Evolutionary conservation across 1,140 invertebrate genomes (phyloP).

Genomic region (Tetranychus urticae): DNA sequence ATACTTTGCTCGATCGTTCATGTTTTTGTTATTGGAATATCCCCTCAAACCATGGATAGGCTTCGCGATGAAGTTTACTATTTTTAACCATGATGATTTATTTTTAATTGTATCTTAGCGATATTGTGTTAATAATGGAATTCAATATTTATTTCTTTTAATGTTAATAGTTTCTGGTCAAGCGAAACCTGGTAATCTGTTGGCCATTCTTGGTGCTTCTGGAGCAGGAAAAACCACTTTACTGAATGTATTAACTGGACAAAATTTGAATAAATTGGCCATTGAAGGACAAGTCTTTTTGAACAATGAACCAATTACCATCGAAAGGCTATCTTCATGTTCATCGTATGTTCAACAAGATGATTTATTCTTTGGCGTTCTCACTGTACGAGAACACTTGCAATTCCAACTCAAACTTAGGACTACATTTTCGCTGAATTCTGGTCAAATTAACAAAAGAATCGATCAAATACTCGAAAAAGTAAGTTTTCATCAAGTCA

Average conservation of each 20-base stretch:
- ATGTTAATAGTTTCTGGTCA: slow-evolving; percentile 21
- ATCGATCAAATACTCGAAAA: no score
- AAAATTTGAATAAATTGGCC: slow-evolving; percentile 37
- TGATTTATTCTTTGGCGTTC: slow-evolving; percentile 70
- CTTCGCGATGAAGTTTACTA: no score
- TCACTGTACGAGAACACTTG: slow-evolving; percentile 71
- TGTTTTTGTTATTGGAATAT: no score
- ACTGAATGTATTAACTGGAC: slow-evolving; percentile 64
- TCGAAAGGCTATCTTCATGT: slow-evolving; percentile 38
- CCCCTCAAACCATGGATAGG: no score
- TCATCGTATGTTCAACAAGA: slow-evolving; percentile 89
- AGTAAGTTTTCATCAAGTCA: no score
- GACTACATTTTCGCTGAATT: background rate
- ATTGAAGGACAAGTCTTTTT: slow-evolving; percentile 36
- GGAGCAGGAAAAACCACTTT: slow-evolving; percentile 65
- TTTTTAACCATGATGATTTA: no score
- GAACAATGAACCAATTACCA: slow-evolving; percentile 18
- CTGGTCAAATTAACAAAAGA: background rate
- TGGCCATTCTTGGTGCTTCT: background rate
- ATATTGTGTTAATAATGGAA: no score
- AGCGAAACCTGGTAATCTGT: background rate
- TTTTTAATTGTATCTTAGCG: no score
- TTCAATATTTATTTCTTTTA: no score
- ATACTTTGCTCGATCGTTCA: no score
- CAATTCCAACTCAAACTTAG: slow-evolving; percentile 46